A percentile compares a stretch with the other conserved stretches of the same genome.
Conservation (phyloP, 2,888 invertebrate species). For the Junonia oenone region DNA sequence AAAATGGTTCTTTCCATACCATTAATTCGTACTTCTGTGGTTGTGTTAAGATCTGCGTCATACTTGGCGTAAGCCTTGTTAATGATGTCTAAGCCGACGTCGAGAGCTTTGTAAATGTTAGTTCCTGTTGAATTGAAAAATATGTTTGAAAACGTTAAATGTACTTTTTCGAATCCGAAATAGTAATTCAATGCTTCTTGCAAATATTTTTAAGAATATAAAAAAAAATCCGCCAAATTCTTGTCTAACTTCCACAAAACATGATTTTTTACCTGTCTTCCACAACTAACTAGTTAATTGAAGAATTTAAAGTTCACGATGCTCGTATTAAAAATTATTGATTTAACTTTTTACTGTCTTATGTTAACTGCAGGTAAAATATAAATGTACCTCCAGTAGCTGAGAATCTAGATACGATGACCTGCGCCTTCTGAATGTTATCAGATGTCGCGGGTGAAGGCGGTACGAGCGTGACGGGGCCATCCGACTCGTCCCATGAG, state of each 20-base stretch:
- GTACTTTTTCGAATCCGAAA: too few relatives aligned
- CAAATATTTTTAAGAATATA: too few relatives aligned
- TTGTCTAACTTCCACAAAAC: too few relatives aligned
- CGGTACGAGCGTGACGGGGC: conserved; percentile 54
- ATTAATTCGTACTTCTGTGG: background rate
- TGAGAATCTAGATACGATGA: conserved; percentile 73
- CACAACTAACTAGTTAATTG: too few relatives aligned
- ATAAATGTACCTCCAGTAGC: conserved; percentile 80
- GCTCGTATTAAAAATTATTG: too few relatives aligned
- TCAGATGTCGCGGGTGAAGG: conserved; percentile 74
- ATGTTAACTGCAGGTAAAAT: too few relatives aligned
- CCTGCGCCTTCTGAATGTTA: conserved; percentile 80
- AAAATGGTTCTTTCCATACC: background rate
- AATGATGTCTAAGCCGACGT: conserved; percentile 74
- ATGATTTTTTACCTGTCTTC: too few relatives aligned
- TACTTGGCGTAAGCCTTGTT: conserved; percentile 46
- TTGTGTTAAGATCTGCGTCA: background rate
- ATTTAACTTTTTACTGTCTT: too few relatives aligned
- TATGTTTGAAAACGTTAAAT: too few relatives aligned
- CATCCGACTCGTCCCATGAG: conserved; percentile 33
- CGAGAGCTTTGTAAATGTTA: conserved; percentile 83
- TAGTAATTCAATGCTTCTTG: too few relatives aligned
- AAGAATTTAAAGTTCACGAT: too few relatives aligned
- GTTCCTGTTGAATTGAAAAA: conserved; percentile 65
- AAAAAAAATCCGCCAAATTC: too few relatives aligned